phyloP scores from a whole-genome alignment of 2,113 vertebrate genomes.

The Heterotis niloticus region DNA sequence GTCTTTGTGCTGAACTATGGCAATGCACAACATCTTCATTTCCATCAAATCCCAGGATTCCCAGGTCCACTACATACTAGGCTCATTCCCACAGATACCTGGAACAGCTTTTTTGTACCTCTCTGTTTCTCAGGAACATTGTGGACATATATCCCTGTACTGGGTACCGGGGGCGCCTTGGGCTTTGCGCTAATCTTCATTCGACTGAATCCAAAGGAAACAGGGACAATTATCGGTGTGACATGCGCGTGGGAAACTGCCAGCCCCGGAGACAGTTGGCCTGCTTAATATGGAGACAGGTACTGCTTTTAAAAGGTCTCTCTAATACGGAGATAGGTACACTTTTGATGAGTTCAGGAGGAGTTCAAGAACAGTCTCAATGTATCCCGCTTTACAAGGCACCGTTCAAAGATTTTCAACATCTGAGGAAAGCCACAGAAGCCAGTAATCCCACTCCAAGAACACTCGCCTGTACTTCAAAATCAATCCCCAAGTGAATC shows the following conservation, averaged over 20 bases:
- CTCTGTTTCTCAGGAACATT: too few species aligned
- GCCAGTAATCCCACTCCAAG: conserved; percentile 99
- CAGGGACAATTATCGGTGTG: conserved; percentile 52
- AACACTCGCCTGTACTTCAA: conserved; percentile 87
- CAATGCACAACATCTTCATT: too few species aligned
- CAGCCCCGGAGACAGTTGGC: conserved; percentile 46
- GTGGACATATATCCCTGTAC: neutral
- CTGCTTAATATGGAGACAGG: conserved; percentile 84
- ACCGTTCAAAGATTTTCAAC: conserved; percentile 98
- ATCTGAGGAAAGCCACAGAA: conserved; percentile 97
- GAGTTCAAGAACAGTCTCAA: conserved; percentile 83
- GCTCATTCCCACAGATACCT: too few species aligned
- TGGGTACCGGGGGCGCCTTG: conserved; percentile 34
- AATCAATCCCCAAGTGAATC: conserved; percentile 99
- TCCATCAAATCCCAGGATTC: too few species aligned
- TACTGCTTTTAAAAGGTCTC: conserved; percentile 52
- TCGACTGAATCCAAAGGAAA: conserved; percentile 70
- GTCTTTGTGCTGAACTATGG: too few species aligned
- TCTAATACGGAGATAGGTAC: conserved; percentile 83
- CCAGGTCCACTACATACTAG: too few species aligned
- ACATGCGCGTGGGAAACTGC: conserved; percentile 63
- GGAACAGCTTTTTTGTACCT: too few species aligned
- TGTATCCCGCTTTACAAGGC: conserved; percentile 94
- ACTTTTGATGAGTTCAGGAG: conserved; percentile 92
- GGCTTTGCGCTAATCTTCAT: conserved; percentile 47